Conservation (phyloP, 2,888 invertebrate species). For the Dolomedes plantarius region DNA sequence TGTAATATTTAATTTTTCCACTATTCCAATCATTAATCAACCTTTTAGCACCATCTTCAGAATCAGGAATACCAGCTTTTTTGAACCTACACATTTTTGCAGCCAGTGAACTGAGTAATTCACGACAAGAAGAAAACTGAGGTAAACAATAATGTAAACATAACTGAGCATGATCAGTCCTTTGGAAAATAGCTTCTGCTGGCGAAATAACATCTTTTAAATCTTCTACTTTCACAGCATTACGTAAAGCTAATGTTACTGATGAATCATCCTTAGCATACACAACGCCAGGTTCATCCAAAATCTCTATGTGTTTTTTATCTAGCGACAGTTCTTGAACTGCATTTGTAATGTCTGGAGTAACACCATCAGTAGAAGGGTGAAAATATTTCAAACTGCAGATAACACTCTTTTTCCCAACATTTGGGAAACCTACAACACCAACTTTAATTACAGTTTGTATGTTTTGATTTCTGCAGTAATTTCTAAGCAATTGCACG, state of each 20-base stretch:
- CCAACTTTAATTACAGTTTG: conserved; percentile 95
- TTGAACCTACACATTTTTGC: conserved; percentile 90
- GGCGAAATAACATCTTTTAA: conserved; percentile 90
- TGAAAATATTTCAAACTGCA: conserved; percentile 96
- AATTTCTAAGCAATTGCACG: conserved; percentile 94
- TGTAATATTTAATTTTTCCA: conserved; percentile 76
- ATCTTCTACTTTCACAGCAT: conserved; percentile 80
- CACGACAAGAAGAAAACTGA: conserved; percentile 79
- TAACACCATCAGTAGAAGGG: conserved; percentile 95
- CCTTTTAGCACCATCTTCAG: conserved; percentile 88
- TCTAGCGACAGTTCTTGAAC: conserved; percentile 97
- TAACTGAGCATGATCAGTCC: conserved; percentile 88
- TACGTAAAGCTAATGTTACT: conserved; percentile 68
- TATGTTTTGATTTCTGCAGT: conserved; percentile 93
- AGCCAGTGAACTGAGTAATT: conserved; percentile 86
- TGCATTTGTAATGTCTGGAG: conserved; percentile 94
- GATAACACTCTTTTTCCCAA: conserved; percentile 98
- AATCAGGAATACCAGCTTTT: conserved; percentile 93
- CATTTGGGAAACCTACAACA: conserved; percentile 96
- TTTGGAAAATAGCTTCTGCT: conserved; percentile 90
- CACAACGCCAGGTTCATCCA: conserved; percentile 97
- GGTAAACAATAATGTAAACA: conserved; percentile 80
- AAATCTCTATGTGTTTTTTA: conserved; percentile 92
- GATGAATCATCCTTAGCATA: conserved; percentile 80
- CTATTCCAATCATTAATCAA: conserved; percentile 95